phyloP scores from a whole-genome alignment of 23 tunicate genomes.

The Halocynthia aurantium region DNA sequence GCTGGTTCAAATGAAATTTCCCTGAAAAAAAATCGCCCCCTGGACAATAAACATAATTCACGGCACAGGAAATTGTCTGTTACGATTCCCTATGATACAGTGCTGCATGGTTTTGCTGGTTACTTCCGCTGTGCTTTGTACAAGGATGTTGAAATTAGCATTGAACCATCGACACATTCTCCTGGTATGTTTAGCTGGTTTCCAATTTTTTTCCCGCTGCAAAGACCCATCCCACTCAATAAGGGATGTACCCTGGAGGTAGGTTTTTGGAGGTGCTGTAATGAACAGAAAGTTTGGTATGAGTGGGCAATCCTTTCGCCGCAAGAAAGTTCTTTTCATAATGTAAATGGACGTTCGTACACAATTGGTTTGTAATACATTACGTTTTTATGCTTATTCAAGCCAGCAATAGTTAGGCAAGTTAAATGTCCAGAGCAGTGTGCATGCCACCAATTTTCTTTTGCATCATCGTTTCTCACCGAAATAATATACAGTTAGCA shows the following conservation, averaged over 20 bases:
- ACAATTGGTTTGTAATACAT: slow-evolving; percentile 78
- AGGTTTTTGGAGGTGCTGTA: slow-evolving; percentile 68
- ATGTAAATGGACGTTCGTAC: slow-evolving; percentile 83
- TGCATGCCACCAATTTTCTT: too few species aligned
- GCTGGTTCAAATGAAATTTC: background rate
- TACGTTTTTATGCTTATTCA: background rate
- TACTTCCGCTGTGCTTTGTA: slow-evolving; percentile 86
- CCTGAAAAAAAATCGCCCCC: background rate
- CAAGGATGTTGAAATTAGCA: slow-evolving; percentile 82
- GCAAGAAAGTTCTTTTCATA: slow-evolving; percentile 37
- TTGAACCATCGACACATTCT: slow-evolving; percentile 86
- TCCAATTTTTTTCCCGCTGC: slow-evolving; percentile 87
- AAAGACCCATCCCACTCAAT: slow-evolving; percentile 38
- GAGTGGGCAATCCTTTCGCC: slow-evolving; percentile 93
- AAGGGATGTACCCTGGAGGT: slow-evolving; percentile 35
- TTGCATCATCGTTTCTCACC: too few species aligned
- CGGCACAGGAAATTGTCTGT: slow-evolving; percentile 35
- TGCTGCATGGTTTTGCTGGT: slow-evolving; percentile 96
- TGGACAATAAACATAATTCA: slow-evolving; percentile 20
- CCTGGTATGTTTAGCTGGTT: slow-evolving; percentile 99
- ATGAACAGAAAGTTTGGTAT: slow-evolving; percentile 84
- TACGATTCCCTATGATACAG: slow-evolving; percentile 36
- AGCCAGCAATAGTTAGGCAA: too few species aligned
- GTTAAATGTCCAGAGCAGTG: too few species aligned
- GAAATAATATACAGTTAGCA: too few species aligned